Evolutionary conservation across 2,888 invertebrate species (phyloP), one percentile per base, ranked within the genome.

Genomic region (Patella depressa): DNA sequence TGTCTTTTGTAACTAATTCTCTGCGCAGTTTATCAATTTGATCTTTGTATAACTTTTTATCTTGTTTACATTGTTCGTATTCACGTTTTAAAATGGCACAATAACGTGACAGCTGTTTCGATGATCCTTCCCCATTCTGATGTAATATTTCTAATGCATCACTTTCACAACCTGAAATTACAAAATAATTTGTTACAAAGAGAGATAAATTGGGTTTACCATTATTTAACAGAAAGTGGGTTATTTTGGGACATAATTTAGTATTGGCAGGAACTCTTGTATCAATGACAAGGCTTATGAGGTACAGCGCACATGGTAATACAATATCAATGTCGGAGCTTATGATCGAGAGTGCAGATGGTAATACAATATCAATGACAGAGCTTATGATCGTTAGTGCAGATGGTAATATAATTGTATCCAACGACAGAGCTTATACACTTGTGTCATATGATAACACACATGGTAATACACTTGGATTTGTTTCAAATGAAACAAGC

Each of bases 21-120:
- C 85, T 72, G 74, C 83, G 84, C 24, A 83, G 79, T 72, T 84
- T 85, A 17, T 88, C 86, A 59, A 81, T 80, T 55, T 87, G 83
- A 11, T 88, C 86, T 71, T 85, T 85, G 19, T 87, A 71, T 2
- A 80, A 77, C 77, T 85, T 83, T 77, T 87, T 87, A 34, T 89
- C 88, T 15, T 78, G 71, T 77, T 87, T 86, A 12, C 86, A 82
- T 75, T 87, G 83, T 76, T 86, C 86, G 54, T 87, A 88, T 79
- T 90, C 90, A 15, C 88, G 81, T 76, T 89, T 88, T 45, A 89
- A 78, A 11, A 90, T 86, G 19, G 85, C 83, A 34, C 88, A 85
- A 77, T 89, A 87, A 29, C 85, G 84, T 2, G 88, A 85, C 24
- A 90, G 77, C 75, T 87, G 85, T 70, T 84, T 83, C 0, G 86